Base-by-base conservation (phyloP, 2,113 vertebrate species). In the Cryptotis parvus region DNA sequence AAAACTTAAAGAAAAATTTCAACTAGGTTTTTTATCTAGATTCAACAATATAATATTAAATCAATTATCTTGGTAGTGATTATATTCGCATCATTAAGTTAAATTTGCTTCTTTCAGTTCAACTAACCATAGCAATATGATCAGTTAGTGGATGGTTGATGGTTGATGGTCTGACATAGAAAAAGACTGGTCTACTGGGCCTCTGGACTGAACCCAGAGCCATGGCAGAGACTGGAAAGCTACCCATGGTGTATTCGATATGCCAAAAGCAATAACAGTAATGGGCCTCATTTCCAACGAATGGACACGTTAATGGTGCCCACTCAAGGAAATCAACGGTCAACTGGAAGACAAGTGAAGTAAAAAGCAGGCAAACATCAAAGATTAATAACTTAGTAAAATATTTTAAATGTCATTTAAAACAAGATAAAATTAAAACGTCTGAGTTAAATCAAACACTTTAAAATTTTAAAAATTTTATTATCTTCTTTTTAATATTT, bases 101-200 rank as follows among this genome's bases (percentile, higher is more conserved):
- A 81, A 87, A 85, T 82, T 87, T 81, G 55, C 14, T 35, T 61
- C n/a, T 77, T 75, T 82, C 26, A 83, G 33, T 70, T 89, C 37
- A 82, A 80, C 9, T 61, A 39, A 89, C 43, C 35, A 3, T 66
- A 61, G 9, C 4, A 61, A 52, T 8, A 74, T 31, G 61, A 22
- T 10, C 43, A 76, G 43, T 79, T 91, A 39, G 45, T 52, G n/a
- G n/a, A n/a, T n/a, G n/a, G n/a, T n/a, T n/a, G n/a, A n/a, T n/a
- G n/a, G n/a, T n/a, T n/a, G n/a, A n/a, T n/a, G n/a, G n/a, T n/a
- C n/a, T n/a, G n/a, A n/a, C n/a, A n/a, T n/a, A n/a, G n/a, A n/a
- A n/a, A n/a, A n/a, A n/a, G n/a, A n/a, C n/a, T n/a, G n/a, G n/a
- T n/a, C n/a, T n/a, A n/a, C n/a, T n/a, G n/a, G n/a, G n/a, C n/a